A percentile compares a stretch with the other conserved stretches of the same genome.
These are phyloP conservation scores for chimpanzee (Pan troglodytes) DNA, from an alignment of 2,113 vertebrate species.

Conservation along the genomic window NHGRI_mPanTro3-v2.1_pri NC_072410.2:84871001-84871500, in stretches of 20 bases:
- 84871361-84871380: neutral
- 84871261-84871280: conserved; percentile 20
- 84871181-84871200: neutral
- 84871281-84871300: conserved; percentile 47
- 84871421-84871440: neutral
- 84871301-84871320: conserved; percentile 30
- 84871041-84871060: conserved; percentile 14
- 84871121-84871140: neutral
- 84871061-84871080: conserved; percentile 22
- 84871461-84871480: neutral
- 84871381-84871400: neutral
- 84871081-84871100: conserved; percentile 21
- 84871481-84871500: neutral
- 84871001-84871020: conserved; percentile 17
- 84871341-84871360: neutral
- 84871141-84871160: conserved; percentile 13
- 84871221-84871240: conserved; percentile 52
- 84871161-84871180: conserved; percentile 10
- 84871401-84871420: neutral
- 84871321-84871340: conserved; percentile 31
- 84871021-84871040: neutral
- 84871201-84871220: conserved; percentile 12
- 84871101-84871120: neutral
- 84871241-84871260: conserved; percentile 36
- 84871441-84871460: conserved; percentile 26